These are phyloP conservation scores for Cyrtodaria siliqua DNA, from an alignment of 2,888 invertebrate genomes.

Conservation along the genomic window DNA sequence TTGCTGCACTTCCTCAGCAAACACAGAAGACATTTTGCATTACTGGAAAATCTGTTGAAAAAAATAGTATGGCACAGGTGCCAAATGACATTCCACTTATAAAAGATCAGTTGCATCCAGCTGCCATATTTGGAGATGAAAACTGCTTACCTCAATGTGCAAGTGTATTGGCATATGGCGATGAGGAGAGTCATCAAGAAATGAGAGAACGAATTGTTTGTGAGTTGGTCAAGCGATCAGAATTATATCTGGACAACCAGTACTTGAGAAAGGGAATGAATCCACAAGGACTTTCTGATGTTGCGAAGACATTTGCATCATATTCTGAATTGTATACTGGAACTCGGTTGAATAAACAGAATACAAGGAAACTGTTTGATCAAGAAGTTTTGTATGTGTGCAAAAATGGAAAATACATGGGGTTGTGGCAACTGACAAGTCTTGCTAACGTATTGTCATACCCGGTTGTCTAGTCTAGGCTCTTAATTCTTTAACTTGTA, in stretches of 20 bases:
- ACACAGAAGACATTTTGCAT: slow-evolving; percentile 10
- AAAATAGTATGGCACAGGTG: slow-evolving; percentile 1
- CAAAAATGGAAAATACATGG: slow-evolving; percentile 23
- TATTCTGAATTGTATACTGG: slow-evolving; percentile 19
- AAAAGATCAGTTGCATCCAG: background rate
- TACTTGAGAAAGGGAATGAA: slow-evolving; percentile 14
- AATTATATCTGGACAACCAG: slow-evolving; percentile 12
- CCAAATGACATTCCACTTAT: slow-evolving; percentile 25
- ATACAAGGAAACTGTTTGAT: slow-evolving; percentile 10
- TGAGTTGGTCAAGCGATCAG: slow-evolving; percentile 12
- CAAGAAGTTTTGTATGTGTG: slow-evolving; percentile 12
- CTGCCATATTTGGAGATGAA: slow-evolving; percentile 16
- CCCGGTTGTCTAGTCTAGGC: too few relatives aligned
- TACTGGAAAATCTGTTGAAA: slow-evolving; percentile 21
- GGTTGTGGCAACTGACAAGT: slow-evolving; percentile 34
- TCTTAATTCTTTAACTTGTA: too few relatives aligned
- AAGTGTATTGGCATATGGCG: slow-evolving; percentile 28
- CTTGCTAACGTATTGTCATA: slow-evolving; percentile 19
- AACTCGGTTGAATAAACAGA: slow-evolving; percentile 17
- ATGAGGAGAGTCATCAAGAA: slow-evolving; percentile 14
- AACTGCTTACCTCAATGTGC: slow-evolving; percentile 28
- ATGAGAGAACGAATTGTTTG: slow-evolving; percentile 16
- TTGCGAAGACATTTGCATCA: slow-evolving; percentile 25
- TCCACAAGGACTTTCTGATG: slow-evolving; percentile 2
- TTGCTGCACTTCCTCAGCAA: slow-evolving; percentile 2